Percentiles rank a stretch among this genome's conserved stretches.
phyloP scores from a whole-genome alignment of 2,113 vertebrate genomes.

The Neoarius graeffei region DNA sequence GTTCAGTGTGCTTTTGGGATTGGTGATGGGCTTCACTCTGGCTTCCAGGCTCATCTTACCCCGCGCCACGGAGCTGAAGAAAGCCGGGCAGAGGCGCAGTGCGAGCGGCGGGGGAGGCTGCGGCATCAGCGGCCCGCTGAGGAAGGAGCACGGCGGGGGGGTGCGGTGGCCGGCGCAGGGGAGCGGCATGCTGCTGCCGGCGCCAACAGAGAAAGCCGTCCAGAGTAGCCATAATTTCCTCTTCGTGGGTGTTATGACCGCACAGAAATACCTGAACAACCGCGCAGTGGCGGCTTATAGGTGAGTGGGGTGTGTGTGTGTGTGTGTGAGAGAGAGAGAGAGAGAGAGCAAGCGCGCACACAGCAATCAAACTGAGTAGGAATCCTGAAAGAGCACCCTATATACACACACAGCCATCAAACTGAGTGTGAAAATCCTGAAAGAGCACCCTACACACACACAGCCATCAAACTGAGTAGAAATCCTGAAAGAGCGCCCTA shows the following conservation, averaged over 20 bases:
- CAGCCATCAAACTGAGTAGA: too few species aligned
- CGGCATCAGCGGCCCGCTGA: slow-evolving; percentile 60
- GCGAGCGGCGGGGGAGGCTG: slow-evolving; percentile 67
- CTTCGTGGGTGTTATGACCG: slow-evolving; percentile 95
- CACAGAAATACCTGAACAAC: slow-evolving; percentile 93
- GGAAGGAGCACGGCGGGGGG: slow-evolving; percentile 56
- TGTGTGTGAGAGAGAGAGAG: neutral
- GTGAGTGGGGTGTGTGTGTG: slow-evolving; percentile 63
- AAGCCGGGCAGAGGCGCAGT: slow-evolving; percentile 76
- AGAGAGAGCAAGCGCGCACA: too few species aligned
- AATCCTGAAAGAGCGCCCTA: too few species aligned
- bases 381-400: too few species aligned
- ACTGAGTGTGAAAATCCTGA: too few species aligned
- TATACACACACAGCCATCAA: neutral
- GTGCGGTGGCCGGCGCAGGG: slow-evolving; percentile 57
- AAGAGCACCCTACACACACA: too few species aligned
- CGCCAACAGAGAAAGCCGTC: slow-evolving; percentile 56
- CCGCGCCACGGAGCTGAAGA: slow-evolving; percentile 80
- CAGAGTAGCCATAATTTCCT: slow-evolving; percentile 78
- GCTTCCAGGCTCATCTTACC: slow-evolving; percentile 87
- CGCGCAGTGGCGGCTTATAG: slow-evolving; percentile 88
- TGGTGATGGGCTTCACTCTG: slow-evolving; percentile 89
- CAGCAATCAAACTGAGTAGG: too few species aligned
- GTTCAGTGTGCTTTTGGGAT: slow-evolving; percentile 87
- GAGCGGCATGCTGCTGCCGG: slow-evolving; percentile 53